phyloP scores from a whole-genome alignment of 2,888 invertebrate genomes.

The Globia sparganii region DNA sequence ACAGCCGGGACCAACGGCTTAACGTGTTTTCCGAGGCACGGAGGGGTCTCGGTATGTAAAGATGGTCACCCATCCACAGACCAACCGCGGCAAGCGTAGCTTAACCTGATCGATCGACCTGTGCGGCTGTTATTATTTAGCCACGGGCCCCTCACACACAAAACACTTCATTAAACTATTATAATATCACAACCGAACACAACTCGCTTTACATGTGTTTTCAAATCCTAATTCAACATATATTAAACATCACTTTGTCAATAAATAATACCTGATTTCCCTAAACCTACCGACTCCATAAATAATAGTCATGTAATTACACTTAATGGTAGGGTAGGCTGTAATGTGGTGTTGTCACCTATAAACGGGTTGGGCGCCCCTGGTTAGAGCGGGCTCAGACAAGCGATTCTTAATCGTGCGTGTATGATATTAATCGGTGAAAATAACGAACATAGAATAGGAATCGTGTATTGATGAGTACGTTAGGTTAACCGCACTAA shows the following conservation, averaged over 20 bases:
- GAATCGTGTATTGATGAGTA: not conserved
- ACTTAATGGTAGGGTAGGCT: not conserved
- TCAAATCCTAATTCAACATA: not conserved
- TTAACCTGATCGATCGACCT: too few species aligned
- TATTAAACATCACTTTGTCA: not conserved
- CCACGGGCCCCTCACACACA: too few species aligned
- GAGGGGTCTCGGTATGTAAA: too few species aligned
- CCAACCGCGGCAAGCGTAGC: too few species aligned
- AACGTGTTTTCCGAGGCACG: too few species aligned
- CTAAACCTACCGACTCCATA: not conserved
- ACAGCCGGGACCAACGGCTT: too few species aligned
- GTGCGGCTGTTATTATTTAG: too few species aligned
- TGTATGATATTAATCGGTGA: not conserved
- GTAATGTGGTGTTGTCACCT: not conserved
- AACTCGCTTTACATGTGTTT: not conserved
- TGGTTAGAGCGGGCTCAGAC: not conserved
- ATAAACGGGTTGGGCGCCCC: not conserved
- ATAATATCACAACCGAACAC: not conserved
- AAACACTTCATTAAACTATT: too few species aligned
- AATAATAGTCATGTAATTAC: not conserved
- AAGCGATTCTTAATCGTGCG: not conserved
- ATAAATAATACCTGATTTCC: slow-evolving; percentile 1
- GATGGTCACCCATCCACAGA: too few species aligned
- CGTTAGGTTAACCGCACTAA: not conserved
- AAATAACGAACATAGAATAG: too few species aligned